These are phyloP conservation scores for Argopecten irradians DNA, from an alignment of 1,140 invertebrate genomes.

Conservation along the genomic window DNA sequence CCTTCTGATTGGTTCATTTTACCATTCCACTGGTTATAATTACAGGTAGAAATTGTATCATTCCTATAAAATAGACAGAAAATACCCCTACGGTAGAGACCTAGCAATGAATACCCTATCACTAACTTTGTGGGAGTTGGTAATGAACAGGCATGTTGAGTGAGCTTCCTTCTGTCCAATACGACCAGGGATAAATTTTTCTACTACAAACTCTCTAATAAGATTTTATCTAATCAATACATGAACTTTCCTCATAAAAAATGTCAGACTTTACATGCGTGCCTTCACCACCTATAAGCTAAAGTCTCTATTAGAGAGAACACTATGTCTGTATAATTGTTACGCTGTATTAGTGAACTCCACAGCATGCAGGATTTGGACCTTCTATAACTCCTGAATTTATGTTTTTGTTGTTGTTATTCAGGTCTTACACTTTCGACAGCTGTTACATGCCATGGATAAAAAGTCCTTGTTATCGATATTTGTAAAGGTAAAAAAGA, in stretches of 20 bases:
- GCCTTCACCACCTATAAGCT: too few relatives aligned
- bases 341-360: neutral
- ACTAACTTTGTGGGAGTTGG: neutral
- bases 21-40: neutral
- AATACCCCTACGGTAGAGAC: neutral
- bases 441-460: neutral
- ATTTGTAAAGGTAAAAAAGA: neutral
- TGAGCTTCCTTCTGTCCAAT: too few relatives aligned
- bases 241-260: too few relatives aligned
- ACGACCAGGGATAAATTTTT: neutral
- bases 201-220: neutral
- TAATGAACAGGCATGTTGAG: too few relatives aligned
- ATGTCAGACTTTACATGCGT: neutral
- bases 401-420: too few relatives aligned
- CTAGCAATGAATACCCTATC: neutral
- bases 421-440: neutral
- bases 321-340: neutral
- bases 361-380: too few relatives aligned
- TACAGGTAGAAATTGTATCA: neutral
- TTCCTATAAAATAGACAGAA: neutral
- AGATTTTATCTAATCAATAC: too few relatives aligned
- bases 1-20: neutral
- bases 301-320: too few relatives aligned
- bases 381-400: too few relatives aligned
- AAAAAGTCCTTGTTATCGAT: neutral